These are phyloP conservation scores for Aromia moschata DNA, from an alignment of 2,888 invertebrate species.

Conservation along the genomic window DNA sequence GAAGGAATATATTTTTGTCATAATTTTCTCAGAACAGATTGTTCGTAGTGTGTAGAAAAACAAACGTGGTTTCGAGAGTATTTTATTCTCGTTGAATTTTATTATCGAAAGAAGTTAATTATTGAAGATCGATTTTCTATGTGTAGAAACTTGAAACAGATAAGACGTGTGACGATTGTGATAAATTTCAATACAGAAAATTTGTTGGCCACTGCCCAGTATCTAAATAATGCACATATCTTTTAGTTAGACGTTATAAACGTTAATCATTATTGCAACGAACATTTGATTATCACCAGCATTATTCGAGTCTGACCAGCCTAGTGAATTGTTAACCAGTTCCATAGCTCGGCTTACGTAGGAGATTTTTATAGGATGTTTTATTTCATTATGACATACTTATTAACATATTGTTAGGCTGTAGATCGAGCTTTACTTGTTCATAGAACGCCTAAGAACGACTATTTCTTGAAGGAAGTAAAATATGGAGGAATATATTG, in stretches of 20 bases:
- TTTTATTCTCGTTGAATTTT: no score
- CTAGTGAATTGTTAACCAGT: conserved; percentile 37
- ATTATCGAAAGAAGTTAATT: no score
- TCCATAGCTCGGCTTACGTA: conserved; percentile 27
- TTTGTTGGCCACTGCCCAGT: conserved; percentile 60
- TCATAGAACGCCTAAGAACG: conserved; percentile 42
- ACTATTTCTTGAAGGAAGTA: conserved; percentile 16
- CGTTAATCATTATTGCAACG: conserved; percentile 22
- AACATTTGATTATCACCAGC: conserved; percentile 24
- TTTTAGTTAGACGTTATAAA: conserved; percentile 44
- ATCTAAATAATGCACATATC: conserved; percentile 53
- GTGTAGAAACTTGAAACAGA: background rate
- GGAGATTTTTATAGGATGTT: conserved; percentile 23
- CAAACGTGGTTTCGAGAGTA: no score
- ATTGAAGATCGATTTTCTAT: background rate
- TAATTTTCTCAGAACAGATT: no score
- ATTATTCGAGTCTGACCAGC: conserved; percentile 31
- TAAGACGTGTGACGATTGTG: conserved; percentile 31
- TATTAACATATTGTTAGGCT: conserved; percentile 24
- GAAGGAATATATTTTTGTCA: background rate
- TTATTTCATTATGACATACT: conserved; percentile 7
- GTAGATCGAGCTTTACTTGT: conserved; percentile 44
- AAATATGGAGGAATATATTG: conserved; percentile 18
- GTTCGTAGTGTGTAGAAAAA: no score
- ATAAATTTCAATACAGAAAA: conserved; percentile 62